Evolutionary conservation across 2,797 vertebrate species (phyloP).

Genomic region (Lateolabrax maculatus): DNA sequence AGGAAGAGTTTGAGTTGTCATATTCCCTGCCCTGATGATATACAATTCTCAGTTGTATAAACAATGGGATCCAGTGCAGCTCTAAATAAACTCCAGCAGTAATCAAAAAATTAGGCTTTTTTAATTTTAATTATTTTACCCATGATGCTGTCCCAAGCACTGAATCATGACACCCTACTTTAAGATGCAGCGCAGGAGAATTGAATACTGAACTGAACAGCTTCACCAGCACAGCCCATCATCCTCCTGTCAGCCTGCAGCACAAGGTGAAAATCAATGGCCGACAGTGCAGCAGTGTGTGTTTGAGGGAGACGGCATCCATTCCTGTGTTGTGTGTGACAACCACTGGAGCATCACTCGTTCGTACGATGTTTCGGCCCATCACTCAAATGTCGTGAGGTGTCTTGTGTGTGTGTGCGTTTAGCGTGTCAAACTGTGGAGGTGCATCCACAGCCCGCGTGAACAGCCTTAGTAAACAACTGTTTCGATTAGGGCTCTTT

Average conservation of each 20-base stretch:
- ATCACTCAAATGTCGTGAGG: not conserved
- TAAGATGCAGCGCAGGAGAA: slow-evolving; percentile 28
- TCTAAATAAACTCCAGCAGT: slow-evolving; percentile 1
- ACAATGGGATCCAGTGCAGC: not conserved
- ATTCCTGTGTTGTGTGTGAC: not conserved
- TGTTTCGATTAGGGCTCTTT: not conserved
- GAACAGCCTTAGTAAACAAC: slow-evolving; percentile 30
- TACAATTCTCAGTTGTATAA: not conserved
- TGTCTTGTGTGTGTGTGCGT: not conserved
- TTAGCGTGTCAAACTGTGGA: not conserved
- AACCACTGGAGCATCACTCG: not conserved
- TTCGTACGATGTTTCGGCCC: not conserved
- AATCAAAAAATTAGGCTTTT: slow-evolving; percentile 12
- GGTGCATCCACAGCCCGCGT: not conserved
- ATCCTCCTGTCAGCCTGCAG: slow-evolving; percentile 32
- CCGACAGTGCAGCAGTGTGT: not conserved
- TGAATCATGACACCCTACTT: slow-evolving; percentile 55
- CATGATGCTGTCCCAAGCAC: slow-evolving; percentile 22
- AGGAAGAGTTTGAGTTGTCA: not conserved
- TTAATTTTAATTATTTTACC: too few relatives aligned
- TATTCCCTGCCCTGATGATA: not conserved
- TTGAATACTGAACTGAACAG: slow-evolving; percentile 17
- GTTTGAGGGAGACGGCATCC: not conserved
- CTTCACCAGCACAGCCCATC: not conserved
- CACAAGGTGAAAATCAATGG: slow-evolving; percentile 40